Base-by-base conservation (phyloP, 2,888 invertebrate species). In the Agrotis segetum region DNA sequence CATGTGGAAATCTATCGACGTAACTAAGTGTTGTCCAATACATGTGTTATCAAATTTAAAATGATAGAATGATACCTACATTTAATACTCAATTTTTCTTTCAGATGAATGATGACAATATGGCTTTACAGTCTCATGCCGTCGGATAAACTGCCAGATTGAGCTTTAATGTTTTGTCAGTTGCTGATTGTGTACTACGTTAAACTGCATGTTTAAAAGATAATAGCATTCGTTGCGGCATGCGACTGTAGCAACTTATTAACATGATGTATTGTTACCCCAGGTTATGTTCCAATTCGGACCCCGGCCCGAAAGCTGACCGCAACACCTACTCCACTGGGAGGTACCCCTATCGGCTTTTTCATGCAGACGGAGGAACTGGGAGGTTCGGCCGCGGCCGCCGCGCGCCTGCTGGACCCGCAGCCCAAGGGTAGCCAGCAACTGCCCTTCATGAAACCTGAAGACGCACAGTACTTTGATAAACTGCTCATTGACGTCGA, bases 391-490 rank as follows among this genome's bases (percentile, higher is more conserved):
- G 98, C 98, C 90, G 97, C 97, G 52, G 97, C 98, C 1, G 99
- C 99, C 89, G 98, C 98, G 92, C 92, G 96, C 63, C 96, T 97
- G 81, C 97, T 99, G 88, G 99, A 99, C 92, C 99, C 99, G 91
- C 99, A 99, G 96, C 99, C 99, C 1, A 99, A 99, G 93, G 98
- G 98, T 0, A 97, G 97, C 88, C 95, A 95, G 91, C 99, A 99
- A 96, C 97, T 99, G 86, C 99, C 99, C 19, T 99, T 99, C 92
- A 98, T 99, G 98, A 99, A 99, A 93, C 99, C 99, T 0, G 99
- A 99, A 94, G 99, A 99, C 96, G 99, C 99, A 59, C 99, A 99
- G 96, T 99, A 99, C 96, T 99, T 99, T 95, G 99, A 99, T 94
- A 99, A 99, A 95, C 96, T 99, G 80, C 97, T 99, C 83, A 98